These are phyloP conservation scores for Chlorodrepanis virens DNA, from an alignment of 2,113 vertebrate species.

Conservation along the genomic window DNA sequence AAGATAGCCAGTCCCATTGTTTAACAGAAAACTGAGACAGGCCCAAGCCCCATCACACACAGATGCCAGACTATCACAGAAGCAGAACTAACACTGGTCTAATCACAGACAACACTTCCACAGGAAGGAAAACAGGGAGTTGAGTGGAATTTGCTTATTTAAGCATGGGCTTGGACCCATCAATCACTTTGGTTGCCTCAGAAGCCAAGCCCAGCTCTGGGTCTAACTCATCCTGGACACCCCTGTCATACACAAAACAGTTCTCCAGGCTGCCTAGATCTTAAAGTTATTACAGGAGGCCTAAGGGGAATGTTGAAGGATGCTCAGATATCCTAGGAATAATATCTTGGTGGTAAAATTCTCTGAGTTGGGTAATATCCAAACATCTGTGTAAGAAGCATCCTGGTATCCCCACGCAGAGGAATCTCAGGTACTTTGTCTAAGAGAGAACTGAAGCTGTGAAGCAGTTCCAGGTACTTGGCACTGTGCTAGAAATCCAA, in stretches of 20 bases:
- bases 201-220: not conserved
- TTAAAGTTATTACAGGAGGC: not conserved
- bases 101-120: not conserved
- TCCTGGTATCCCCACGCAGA: rapidly evolving
- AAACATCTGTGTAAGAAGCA: not conserved
- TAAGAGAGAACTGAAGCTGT: not conserved
- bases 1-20: not conserved
- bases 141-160: not conserved
- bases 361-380: not conserved
- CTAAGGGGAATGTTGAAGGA: not conserved
- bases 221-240: not conserved
- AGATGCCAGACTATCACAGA: not conserved
- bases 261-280: not conserved
- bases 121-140: not conserved
- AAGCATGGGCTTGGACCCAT: not conserved
- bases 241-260: not conserved
- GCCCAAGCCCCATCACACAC: not conserved
- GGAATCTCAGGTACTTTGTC: not conserved
- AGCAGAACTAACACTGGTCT: not conserved
- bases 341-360: not conserved
- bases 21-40: not conserved
- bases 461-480: not conserved
- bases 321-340: not conserved
- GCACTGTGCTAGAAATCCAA: not conserved
- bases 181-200: not conserved